A percentile compares a stretch with the other conserved stretches of the same genome.
Conservation (phyloP, 2,888 invertebrate species). For the Octodonta nipae region DNA sequence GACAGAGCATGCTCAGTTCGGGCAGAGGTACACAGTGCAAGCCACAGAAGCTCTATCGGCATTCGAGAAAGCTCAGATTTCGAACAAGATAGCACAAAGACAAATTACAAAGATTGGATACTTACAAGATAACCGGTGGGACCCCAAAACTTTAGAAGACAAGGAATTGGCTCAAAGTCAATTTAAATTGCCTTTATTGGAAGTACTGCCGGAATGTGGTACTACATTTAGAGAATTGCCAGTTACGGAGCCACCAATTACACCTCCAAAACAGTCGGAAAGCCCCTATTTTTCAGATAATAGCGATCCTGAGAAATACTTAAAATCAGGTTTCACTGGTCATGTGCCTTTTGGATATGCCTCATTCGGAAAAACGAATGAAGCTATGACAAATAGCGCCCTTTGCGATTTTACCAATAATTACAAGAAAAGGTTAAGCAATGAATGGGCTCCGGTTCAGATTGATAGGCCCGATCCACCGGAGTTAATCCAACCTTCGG, state of each 20-base stretch:
- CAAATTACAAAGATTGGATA: slow-evolving; percentile 46
- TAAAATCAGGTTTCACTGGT: slow-evolving; percentile 51
- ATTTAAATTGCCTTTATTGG: slow-evolving; percentile 54
- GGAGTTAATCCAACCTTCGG: slow-evolving; percentile 38
- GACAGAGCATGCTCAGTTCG: slow-evolving; percentile 49
- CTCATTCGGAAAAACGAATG: slow-evolving; percentile 49
- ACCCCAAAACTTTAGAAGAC: slow-evolving; percentile 47
- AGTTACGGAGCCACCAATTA: slow-evolving; percentile 45
- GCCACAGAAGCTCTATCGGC: slow-evolving; percentile 61
- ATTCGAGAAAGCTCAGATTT: slow-evolving; percentile 50
- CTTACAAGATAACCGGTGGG: slow-evolving; percentile 48
- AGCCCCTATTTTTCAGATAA: slow-evolving; percentile 58
- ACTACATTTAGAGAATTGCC: slow-evolving; percentile 48
- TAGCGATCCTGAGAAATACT: slow-evolving; percentile 46
- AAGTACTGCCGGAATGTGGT: slow-evolving; percentile 54
- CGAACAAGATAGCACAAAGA: slow-evolving; percentile 44
- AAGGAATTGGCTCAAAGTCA: slow-evolving; percentile 54
- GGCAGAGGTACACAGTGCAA: slow-evolving; percentile 57
- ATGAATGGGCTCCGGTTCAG: slow-evolving; percentile 61
- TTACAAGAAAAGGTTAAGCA: slow-evolving; percentile 56
- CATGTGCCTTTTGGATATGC: slow-evolving; percentile 54
- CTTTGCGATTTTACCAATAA: slow-evolving; percentile 63
- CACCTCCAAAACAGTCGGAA: slow-evolving; percentile 42
- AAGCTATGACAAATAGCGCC: slow-evolving; percentile 54
- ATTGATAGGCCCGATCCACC: slow-evolving; percentile 41